These are phyloP conservation scores for Nesoenas mayeri DNA, from an alignment of 2,113 vertebrate species.

Conservation along the genomic window DNA sequence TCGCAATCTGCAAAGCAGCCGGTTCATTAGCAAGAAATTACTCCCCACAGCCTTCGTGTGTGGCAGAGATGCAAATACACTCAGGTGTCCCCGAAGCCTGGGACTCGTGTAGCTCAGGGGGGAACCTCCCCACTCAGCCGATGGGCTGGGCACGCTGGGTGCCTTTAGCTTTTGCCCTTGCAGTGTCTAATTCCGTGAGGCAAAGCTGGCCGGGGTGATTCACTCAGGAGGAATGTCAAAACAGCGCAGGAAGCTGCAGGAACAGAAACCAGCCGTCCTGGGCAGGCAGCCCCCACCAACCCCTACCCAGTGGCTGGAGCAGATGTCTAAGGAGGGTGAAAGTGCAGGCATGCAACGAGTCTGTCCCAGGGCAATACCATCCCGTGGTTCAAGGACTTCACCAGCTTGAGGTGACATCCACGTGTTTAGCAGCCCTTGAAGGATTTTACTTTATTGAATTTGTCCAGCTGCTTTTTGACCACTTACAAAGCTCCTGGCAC, in stretches of 20 bases:
- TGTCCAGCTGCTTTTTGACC: neutral
- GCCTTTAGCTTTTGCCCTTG: neutral
- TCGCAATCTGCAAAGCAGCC: neutral
- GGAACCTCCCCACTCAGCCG: fast-evolving
- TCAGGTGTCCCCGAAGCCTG: fast-evolving
- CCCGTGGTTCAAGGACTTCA: neutral
- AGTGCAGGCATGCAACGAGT: neutral
- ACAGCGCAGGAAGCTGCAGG: neutral
- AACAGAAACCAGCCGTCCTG: neutral
- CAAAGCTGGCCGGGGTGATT: neutral
- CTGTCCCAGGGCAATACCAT: neutral
- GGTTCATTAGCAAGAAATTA: neutral
- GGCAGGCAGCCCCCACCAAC: neutral
- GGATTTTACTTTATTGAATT: neutral
- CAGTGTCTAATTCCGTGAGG: neutral
- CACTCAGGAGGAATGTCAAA: neutral
- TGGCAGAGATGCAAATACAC: neutral
- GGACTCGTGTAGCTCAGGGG: fast-evolving
- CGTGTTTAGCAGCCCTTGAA: neutral
- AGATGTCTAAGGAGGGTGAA: neutral
- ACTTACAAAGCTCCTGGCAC: neutral
- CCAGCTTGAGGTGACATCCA: neutral
- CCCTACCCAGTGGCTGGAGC: neutral
- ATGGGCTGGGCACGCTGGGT: fast-evolving
- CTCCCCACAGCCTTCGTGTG: neutral